Conservation (phyloP, 2,888 invertebrate species). For the Ametastegia equiseti region DNA sequence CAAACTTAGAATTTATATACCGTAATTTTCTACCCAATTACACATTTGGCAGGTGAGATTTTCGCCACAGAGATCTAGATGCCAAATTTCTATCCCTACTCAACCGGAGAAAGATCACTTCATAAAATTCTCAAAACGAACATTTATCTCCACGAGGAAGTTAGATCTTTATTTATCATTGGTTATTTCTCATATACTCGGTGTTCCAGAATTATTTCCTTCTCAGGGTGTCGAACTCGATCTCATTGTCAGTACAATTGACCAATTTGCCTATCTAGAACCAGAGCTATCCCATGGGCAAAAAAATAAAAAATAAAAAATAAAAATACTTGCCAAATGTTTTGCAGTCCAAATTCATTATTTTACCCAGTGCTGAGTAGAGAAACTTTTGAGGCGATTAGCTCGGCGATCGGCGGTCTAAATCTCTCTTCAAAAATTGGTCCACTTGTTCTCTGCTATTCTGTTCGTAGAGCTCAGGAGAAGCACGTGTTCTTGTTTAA, state of each 20-base stretch:
- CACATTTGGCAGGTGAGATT: neutral
- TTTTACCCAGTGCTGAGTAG: neutral
- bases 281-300: neutral
- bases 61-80: neutral
- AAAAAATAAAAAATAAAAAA: neutral
- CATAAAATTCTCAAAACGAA: neutral
- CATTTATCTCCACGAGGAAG: neutral
- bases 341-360: neutral
- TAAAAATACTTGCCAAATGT: too few relatives aligned
- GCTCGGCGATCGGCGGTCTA: constrained; percentile 6
- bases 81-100: constrained; percentile 8
- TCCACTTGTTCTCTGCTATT: neutral
- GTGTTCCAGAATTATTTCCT: neutral
- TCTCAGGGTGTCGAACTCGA: neutral
- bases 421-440: constrained; percentile 20
- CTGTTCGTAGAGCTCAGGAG: neutral
- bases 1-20: neutral
- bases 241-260: neutral
- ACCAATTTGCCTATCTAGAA: neutral
- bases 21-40: neutral
- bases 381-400: neutral
- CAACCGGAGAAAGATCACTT: neutral
- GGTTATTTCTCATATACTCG: neutral
- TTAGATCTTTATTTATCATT: neutral
- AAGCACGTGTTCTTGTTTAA: constrained; percentile 42